Evolutionary conservation across 2,888 invertebrate genomes (phyloP), one percentile per base, ranked within the genome.

Genomic region (Acanthosoma haemorrhoidale): DNA sequence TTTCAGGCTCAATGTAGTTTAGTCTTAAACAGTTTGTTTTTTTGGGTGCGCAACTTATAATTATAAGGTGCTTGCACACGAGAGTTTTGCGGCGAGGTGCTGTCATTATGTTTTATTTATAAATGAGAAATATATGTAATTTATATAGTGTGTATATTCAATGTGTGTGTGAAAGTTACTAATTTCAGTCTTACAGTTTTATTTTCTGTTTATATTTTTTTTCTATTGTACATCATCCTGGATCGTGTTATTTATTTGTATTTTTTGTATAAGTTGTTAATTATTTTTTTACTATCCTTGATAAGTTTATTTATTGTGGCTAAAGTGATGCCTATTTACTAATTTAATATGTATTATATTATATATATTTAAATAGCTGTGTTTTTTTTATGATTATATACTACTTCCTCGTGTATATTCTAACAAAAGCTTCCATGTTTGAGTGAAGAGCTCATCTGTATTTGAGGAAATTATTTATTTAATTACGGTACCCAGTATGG

Each of bases 191-290:
- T 29, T 66, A 16, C 43, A 66, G 51, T 66, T 39, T 39, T 31
- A n/a, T 60, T 51, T 51, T 34, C 25, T 64, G 25, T 21, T 66
- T 31, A 9, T 29, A 29, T 66, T 31, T 43, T 69, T 41, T 36
- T 69, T 61, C 38, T 43, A 32, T 32, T 51, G 51, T 69, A 69
- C 29, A 61, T 69, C 66, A 43, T 43, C 39, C 66, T 66, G 43
- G 39, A 63, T n/a, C 59, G 39, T 66, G 32, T 70, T 70, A 70
- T 70, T 70, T 70, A 70, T 70, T 70, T 70, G 70, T 70, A 70
- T 70, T 70, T 70, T 67, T 70, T 70, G 36, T 70, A 66, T 66
- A 70, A 70, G 70, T 70, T 70, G 70, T 70, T 70, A 70, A 60
- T 70, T 70, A 70, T 70, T 70, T 70, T 70, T 70, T 70, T 64